Conservation (phyloP, 92 coral and sea anemone species). For the Pocillopora meandrina region DNA sequence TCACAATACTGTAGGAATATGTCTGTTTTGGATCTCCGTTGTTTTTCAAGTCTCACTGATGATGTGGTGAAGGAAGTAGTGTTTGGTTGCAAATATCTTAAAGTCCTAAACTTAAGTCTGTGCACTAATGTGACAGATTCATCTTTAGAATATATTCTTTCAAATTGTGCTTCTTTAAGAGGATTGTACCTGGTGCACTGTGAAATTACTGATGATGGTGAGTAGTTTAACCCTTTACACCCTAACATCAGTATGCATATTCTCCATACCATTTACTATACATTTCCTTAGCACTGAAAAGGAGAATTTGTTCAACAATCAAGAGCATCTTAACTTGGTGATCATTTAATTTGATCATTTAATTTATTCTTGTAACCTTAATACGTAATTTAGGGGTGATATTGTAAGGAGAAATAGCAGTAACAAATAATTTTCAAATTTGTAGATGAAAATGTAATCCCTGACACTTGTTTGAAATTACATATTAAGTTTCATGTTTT, state of each 20-base stretch:
- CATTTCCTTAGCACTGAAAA: neutral
- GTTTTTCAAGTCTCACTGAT: conserved; percentile 67
- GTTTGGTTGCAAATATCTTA: conserved; percentile 56
- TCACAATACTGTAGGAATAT: conserved; percentile 60
- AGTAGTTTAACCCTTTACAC: neutral
- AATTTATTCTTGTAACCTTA: neutral
- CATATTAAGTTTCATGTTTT: too few species aligned
- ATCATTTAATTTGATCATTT: neutral
- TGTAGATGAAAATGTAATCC: neutral
- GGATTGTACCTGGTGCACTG: conserved; percentile 88
- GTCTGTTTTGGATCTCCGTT: conserved; percentile 75
- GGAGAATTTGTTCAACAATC: too few species aligned
- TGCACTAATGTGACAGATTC: conserved; percentile 88
- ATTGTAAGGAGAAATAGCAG: too few species aligned
- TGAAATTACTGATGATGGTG: conserved; percentile 89
- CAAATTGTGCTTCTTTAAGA: conserved; percentile 61
- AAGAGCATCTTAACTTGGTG: neutral
- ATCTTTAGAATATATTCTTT: conserved; percentile 62
- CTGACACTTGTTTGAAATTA: neutral
- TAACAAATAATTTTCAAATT: neutral
- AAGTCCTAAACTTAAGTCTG: conserved; percentile 80
- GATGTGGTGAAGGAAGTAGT: conserved; percentile 69
- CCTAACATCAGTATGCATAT: too few species aligned
- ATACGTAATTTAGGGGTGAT: too few species aligned
- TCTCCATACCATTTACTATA: too few species aligned